Conservation (phyloP, 2,113 vertebrate genomes). For the Phaethon lepturus region DNA sequence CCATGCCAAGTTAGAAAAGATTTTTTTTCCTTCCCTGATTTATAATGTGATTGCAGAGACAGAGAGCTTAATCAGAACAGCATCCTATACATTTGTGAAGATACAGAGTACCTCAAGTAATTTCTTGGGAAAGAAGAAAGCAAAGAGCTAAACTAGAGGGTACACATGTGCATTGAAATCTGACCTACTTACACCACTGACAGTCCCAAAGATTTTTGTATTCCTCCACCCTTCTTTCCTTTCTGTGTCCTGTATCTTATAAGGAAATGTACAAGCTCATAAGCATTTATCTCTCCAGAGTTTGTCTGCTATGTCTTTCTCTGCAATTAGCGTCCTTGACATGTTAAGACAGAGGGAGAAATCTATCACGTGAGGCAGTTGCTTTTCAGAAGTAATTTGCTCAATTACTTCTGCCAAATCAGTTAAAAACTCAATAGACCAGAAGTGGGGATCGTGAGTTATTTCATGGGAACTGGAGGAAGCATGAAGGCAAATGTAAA, state of each 20-base stretch:
- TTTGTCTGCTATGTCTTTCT: not conserved
- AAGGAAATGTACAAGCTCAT: not conserved
- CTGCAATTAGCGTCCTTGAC: not conserved
- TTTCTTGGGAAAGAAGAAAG: not conserved
- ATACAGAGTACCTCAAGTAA: not conserved
- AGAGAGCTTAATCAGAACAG: not conserved
- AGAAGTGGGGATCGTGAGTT: not conserved
- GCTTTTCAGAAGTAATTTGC: not conserved
- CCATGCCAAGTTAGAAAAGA: not conserved
- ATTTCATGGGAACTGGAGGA: not conserved
- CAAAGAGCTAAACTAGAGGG: not conserved
- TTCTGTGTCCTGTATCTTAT: not conserved
- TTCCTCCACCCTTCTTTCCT: not conserved
- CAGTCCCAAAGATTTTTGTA: not conserved
- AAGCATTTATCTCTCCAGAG: not conserved
- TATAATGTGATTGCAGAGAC: not conserved
- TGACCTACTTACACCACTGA: not conserved
- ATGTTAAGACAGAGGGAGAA: not conserved
- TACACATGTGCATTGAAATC: not conserved
- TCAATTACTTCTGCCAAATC: not conserved
- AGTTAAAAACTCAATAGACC: not conserved
- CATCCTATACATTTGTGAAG: not conserved
- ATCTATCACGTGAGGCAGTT: not conserved
- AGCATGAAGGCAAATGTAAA: not conserved
- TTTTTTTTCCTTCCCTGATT: not conserved